Base-by-base conservation (phyloP, 2,113 vertebrate genomes). In the Campylomormyrus numenius region DNA sequence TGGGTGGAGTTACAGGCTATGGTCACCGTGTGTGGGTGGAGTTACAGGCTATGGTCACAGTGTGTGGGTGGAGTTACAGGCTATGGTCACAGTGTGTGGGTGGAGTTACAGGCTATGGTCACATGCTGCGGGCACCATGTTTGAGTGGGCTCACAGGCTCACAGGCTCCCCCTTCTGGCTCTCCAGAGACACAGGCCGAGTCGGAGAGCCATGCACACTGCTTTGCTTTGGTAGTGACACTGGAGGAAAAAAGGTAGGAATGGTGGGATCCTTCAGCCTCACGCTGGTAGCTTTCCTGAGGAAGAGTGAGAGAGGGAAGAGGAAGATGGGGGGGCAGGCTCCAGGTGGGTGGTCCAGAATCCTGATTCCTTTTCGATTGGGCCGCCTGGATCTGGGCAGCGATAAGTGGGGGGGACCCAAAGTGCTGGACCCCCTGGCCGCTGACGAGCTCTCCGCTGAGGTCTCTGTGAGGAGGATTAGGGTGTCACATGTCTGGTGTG, bases 191-290 rank as follows among this genome's bases (percentile, higher is more conserved):
- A 1, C 15, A 42, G 39, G 2, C 21, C 1, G 8, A 49, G 48
- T n/a, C 48, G n/a, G 46, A 85, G 83, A 58, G 31, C 1, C 24
- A 31, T 0, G 9, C 45, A 88, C 2, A 70, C 7, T 88, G 85
- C 52, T 56, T 27, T 11, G 46, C 91, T 93, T 35, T 93, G 89
- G 91, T 91, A 83, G 70, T 66, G 89, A 91, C 92, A 91, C 89
- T 87, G 9, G 90, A 87, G 89, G 90, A 90, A 89, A 45, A 70
- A 58, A 92, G 88, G 89, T 74, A 87, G 39, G 88, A 85, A 90
- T 17, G 77, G 53, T 10, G 13, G 56, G 49, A 80, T 13, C 11
- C 35, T 48, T 21, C 11, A 49, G 0, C 17, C n/a, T 56, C 58
- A 13, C 5, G 50, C 50, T 11, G 13, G 19, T 21, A 19, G 15